Evolutionary conservation across 2,888 invertebrate species (phyloP), one percentile per base, ranked within the genome.

Genomic region (Cosmopolites sordidus): DNA sequence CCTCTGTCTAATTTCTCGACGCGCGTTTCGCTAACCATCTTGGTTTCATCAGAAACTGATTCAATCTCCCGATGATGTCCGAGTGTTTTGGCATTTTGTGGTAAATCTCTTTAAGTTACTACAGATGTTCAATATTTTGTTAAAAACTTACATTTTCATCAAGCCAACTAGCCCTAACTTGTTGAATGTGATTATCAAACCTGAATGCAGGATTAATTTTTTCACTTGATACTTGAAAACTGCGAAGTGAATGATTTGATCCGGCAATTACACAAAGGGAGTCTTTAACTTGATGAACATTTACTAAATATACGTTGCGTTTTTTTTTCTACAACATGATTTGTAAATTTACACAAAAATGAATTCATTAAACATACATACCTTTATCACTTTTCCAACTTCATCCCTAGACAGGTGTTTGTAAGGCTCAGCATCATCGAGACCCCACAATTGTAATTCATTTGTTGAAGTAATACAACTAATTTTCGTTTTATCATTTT

Each of bases 401-500:
- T 79, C 74, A 44, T 76, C 75, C 17, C 90, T 79, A 1, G 72
- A 72, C 64, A 83, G 84, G 56, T 76, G 77, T 2, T 71, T 70
- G 8, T 81, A 69, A 17, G 82, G 76, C 61, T 84, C 83, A 0
- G 82, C 86, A 48, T 78, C 82, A 5, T 80, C 79, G 0, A 76
- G 68, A 51, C 84, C 77, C 83, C 89, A 92, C 15, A 88, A 66
- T 63, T 83, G 83, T 33, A 90, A 69, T 58, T 86, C 85, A 62
- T 82, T 81, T 11, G 83, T 84, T 67, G 89, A 84, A 0, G 89
- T 87, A 30, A 85, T 76, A 65, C 87, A 87, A 16, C 83, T 81
- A 5, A 86, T 72, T 61, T 76, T 69, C 57, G 78, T 78, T 60
- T 76, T 70, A 29, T 71, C 72, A 50, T 76, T 76, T 73, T 63